Base-by-base conservation (phyloP, 2,797 vertebrate genomes). In the Parambassis ranga region DNA sequence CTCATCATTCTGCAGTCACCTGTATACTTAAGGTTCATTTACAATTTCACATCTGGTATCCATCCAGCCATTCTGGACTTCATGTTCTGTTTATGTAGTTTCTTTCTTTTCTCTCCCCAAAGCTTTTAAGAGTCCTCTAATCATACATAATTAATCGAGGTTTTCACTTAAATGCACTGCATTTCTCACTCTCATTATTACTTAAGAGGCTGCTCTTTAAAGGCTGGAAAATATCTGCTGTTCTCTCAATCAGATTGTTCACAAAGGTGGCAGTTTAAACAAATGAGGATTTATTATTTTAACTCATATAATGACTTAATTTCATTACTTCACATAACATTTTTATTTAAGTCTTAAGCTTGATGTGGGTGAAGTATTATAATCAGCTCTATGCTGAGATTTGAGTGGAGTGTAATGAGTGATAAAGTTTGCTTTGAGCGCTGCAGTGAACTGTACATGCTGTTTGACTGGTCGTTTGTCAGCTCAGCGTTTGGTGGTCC, bases 111-210 rank as follows among this genome's bases (percentile, higher is more conserved):
- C 83, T 63, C 71, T 71, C 78, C 79, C 76, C 73, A 82, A 90
- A 89, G 88, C 91, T 91, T 91, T 90, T 89, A 88, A 89, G 90
- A 91, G 89, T 87, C 82, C 68, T 90, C 85, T 88, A 85, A 91
- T 87, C 90, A 92, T 92, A 86, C 84, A 92, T 92, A 90, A 92
- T 92, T 92, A 84, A 93, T 90, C 70, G 48, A 42, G 56, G 65
- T 87, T 90, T 91, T 90, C 87, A 90, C 90, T 88, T 87, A 89
- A 89, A 90, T 83, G 82, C 79, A 81, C 86, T 77, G 75, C 85
- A 86, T 92, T 90, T 90, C 77, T 86, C 83, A 81, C 72, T 84
- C 88, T 88, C 87, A 89, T 90, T 89, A 88, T 90, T 90, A 90
- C 87, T 92, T 91, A 89, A 91, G 87, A 86, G 81, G 78, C 84